These are phyloP conservation scores for Philaethria dido DNA, from an alignment of 2,888 invertebrate species.

Conservation along the genomic window DNA sequence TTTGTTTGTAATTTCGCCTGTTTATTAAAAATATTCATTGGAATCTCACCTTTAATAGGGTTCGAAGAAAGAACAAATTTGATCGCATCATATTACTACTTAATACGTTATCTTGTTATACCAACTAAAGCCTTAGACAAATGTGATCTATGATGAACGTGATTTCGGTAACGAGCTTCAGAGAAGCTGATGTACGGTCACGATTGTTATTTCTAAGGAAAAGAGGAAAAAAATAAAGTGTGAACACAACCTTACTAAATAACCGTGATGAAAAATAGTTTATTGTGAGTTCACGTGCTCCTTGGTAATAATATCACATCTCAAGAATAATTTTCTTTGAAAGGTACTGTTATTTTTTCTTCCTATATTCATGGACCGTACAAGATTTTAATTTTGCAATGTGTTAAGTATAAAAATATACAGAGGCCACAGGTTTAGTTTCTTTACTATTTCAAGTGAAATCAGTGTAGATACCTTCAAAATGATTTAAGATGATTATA, in stretches of 20 bases:
- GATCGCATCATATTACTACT: constrained; percentile 38
- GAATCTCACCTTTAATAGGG: constrained; percentile 51
- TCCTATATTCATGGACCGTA: constrained; percentile 59
- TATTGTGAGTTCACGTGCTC: constrained; percentile 81
- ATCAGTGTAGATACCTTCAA: too few species aligned
- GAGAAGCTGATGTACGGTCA: constrained; percentile 71
- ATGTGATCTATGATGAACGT: constrained; percentile 82
- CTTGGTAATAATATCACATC: constrained; percentile 67
- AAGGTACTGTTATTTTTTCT: constrained; percentile 72
- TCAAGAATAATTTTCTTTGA: constrained; percentile 57
- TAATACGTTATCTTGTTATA: constrained; percentile 48
- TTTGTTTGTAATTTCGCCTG: constrained; percentile 60
- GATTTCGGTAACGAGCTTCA: constrained; percentile 79
- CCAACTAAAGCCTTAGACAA: constrained; percentile 77
- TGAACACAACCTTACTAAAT: constrained; percentile 71
- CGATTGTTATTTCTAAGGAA: constrained; percentile 71
- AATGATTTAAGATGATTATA: too few species aligned
- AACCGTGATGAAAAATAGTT: constrained; percentile 78
- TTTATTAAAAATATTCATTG: constrained; percentile 47
- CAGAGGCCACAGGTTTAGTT: not conserved
- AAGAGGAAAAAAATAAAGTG: constrained; percentile 69
- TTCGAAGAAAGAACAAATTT: constrained; percentile 51
- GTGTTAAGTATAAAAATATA: constrained; percentile 9
- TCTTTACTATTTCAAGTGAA: too few species aligned
- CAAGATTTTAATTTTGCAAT: constrained; percentile 61